Evolutionary conservation across 2,797 vertebrate species (phyloP).

Genomic region (Myiothlypis chrysogaster): DNA sequence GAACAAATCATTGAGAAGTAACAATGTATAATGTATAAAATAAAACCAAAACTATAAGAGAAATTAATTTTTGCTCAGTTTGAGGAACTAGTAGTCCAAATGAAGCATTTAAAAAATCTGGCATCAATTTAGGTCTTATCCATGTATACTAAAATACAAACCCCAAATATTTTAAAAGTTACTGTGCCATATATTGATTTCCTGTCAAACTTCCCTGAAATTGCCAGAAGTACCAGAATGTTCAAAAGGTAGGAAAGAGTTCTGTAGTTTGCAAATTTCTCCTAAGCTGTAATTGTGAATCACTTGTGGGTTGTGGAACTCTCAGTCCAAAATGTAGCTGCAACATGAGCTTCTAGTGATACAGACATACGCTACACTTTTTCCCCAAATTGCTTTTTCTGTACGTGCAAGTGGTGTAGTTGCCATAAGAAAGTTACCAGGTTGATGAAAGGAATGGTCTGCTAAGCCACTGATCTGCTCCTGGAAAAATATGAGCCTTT

Average conservation of each 20-base stretch:
- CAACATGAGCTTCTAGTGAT: neutral
- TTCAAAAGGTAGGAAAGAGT: conserved; percentile 18
- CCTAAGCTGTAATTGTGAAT: neutral
- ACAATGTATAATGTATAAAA: neutral
- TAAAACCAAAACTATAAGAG: neutral
- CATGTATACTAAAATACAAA: conserved; percentile 24
- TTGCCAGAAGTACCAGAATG: neutral
- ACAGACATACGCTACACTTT: neutral
- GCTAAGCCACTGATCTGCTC: neutral
- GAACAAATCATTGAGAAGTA: neutral
- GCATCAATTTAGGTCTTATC: neutral
- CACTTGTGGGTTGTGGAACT: neutral
- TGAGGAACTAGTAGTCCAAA: neutral
- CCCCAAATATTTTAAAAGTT: conserved; percentile 48
- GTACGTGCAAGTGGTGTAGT: rapidly evolving
- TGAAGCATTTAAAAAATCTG: neutral
- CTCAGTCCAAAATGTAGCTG: neutral
- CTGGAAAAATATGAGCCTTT: neutral
- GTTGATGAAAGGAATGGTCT: neutral
- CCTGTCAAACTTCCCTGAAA: conserved; percentile 55
- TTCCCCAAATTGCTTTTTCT: neutral
- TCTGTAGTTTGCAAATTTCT: neutral
- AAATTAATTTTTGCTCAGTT: neutral
- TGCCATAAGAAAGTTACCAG: neutral
- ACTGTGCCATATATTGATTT: conserved; percentile 62